A percentile compares a stretch with the other conserved stretches of the same genome.
Evolutionary conservation across 1,140 invertebrate genomes (phyloP).

Genomic region (Drosophila subpulchrella): DNA sequence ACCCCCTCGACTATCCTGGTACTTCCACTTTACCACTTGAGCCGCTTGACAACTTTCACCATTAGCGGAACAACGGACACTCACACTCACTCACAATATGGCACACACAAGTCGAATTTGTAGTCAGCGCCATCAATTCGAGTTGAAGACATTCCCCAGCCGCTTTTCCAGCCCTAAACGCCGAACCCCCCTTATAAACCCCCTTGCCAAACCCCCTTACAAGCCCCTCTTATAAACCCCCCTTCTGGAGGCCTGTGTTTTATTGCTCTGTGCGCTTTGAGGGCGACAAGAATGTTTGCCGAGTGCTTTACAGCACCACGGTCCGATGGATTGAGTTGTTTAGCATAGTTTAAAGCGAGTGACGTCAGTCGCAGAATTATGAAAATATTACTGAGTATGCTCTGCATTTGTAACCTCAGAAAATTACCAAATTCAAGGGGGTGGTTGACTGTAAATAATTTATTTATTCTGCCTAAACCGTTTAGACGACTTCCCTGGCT

Average conservation of each 20-base stretch:
- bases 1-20: constrained; percentile 13
- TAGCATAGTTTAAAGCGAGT: constrained; percentile 76
- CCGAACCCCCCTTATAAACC: neutral
- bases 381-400: constrained; percentile 59
- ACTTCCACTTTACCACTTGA: constrained; percentile 48
- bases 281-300: constrained; percentile 65
- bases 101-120: constrained; percentile 77
- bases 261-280: constrained; percentile 72
- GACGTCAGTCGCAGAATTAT: constrained; percentile 64
- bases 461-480: constrained; percentile 62
- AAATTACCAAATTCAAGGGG: neutral
- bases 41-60: constrained; percentile 79
- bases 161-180: constrained; percentile 6
- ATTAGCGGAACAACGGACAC: constrained; percentile 74
- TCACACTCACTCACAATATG: constrained; percentile 48
- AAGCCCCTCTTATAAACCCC: neutral
- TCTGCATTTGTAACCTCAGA: constrained; percentile 18
- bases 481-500: constrained; percentile 46
- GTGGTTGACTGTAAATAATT: constrained; percentile 69
- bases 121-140: constrained; percentile 80
- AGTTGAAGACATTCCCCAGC: constrained; percentile 67
- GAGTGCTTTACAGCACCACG: constrained; percentile 62
- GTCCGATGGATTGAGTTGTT: constrained; percentile 69
- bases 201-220: neutral
- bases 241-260: constrained; percentile 65